Conservation (phyloP, 2,888 invertebrate genomes). For the Caenorhabditis macrosperma region DNA sequence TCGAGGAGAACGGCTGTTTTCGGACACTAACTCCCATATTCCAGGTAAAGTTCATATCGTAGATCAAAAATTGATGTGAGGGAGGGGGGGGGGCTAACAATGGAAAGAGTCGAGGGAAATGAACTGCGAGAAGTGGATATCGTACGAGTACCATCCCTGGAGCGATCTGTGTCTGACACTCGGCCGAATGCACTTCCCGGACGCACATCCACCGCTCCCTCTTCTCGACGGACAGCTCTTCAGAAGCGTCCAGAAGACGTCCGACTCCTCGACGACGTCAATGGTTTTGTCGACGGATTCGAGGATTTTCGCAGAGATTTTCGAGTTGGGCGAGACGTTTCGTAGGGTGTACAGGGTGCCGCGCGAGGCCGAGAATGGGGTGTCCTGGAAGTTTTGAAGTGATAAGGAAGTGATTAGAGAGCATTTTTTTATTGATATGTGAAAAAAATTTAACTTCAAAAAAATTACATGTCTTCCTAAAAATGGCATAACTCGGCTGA, state of each 20-base stretch:
- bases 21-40: no score
- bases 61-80: neutral
- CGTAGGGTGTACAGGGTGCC: conserved; percentile 10
- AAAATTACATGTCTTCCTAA: no score
- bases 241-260: conserved; percentile 37
- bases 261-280: conserved; percentile 38
- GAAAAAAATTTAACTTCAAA: no score
- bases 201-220: conserved; percentile 33
- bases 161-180: conserved; percentile 29
- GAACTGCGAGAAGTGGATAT: conserved; percentile 52
- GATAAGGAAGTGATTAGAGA: no score
- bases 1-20: no score
- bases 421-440: no score
- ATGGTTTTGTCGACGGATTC: conserved; percentile 16
- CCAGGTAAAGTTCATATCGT: no score
- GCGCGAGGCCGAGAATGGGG: neutral
- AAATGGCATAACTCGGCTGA: no score
- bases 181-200: conserved; percentile 37
- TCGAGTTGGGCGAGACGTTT: conserved; percentile 12
- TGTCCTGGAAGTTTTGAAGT: no score
- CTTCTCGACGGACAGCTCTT: conserved; percentile 27
- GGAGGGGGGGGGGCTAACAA: conserved; percentile 16
- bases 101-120: conserved; percentile 25
- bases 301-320: conserved; percentile 34
- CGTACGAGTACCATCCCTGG: conserved; percentile 51